Evolutionary conservation across 1,140 invertebrate species (phyloP).

Genomic region (Megalonaias nervosa): DNA sequence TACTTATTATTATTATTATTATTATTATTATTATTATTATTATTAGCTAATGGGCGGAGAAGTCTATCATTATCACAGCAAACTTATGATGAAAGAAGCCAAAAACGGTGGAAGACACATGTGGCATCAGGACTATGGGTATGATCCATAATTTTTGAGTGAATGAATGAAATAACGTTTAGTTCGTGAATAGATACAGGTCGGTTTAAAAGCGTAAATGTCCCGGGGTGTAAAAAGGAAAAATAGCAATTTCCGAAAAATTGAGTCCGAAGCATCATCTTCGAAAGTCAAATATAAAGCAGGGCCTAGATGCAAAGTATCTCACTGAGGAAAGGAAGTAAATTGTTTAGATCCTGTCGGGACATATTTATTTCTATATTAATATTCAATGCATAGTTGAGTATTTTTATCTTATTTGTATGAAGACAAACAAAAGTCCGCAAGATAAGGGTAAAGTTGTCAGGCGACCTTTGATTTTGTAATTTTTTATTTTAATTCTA

Average conservation of each 20-base stretch:
- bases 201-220: background rate
- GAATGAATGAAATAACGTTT: background rate
- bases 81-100: constrained; percentile 31
- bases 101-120: constrained; percentile 20
- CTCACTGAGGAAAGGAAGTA: background rate
- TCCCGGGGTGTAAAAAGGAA: background rate
- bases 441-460: background rate
- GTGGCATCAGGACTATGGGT: constrained; percentile 37
- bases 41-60: constrained; percentile 26
- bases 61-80: constrained; percentile 34
- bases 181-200: background rate
- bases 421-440: background rate
- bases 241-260: background rate
- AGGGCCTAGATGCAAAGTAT: background rate
- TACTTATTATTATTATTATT: too few relatives aligned
- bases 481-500: background rate
- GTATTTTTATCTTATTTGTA: too few relatives aligned
- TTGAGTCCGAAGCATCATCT: too few relatives aligned
- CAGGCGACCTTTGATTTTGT: background rate
- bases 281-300: background rate
- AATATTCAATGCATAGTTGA: too few relatives aligned
- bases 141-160: background rate
- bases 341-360: too few relatives aligned
- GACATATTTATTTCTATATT: too few relatives aligned
- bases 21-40: too few relatives aligned